A percentile compares a stretch with the other conserved stretches of the same genome.
Evolutionary conservation across 2,888 invertebrate species (phyloP).

Genomic region (Conchocele bisecta): DNA sequence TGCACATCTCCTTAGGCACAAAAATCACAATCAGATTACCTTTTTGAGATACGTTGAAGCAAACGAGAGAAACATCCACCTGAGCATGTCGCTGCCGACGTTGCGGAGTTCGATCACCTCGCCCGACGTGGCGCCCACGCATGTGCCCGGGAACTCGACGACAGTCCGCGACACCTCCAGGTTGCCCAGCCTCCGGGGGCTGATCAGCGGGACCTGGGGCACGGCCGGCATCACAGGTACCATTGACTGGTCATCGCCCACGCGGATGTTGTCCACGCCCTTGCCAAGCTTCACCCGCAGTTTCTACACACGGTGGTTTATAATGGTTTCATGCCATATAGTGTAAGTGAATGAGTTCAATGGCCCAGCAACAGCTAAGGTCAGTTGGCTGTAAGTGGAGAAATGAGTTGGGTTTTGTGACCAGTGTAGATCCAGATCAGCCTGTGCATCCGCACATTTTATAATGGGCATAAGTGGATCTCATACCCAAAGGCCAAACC

Average conservation of each 20-base stretch:
- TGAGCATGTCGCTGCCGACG: slow-evolving; percentile 51
- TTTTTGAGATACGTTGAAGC: slow-evolving; percentile 69
- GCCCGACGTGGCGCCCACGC: slow-evolving; percentile 54
- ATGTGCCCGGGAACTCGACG: slow-evolving; percentile 56
- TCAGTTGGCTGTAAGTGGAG: too few species aligned
- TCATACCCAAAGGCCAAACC: too few species aligned
- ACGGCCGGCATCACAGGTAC: slow-evolving; percentile 39
- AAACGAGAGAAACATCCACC: slow-evolving; percentile 70
- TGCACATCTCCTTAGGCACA: too few species aligned
- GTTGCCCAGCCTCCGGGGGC: slow-evolving; percentile 37
- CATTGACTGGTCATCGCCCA: slow-evolving; percentile 32
- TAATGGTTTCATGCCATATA: too few species aligned
- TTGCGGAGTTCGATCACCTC: slow-evolving; percentile 69
- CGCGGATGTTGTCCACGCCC: slow-evolving; percentile 7
- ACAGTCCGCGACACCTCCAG: slow-evolving; percentile 51
- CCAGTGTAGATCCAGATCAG: too few species aligned
- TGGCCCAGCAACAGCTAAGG: too few species aligned
- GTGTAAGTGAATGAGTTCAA: too few species aligned
- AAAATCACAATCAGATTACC: slow-evolving; percentile 20
- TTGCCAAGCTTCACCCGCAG: slow-evolving; percentile 25
- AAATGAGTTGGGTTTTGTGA: too few species aligned
- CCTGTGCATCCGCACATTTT: too few species aligned
- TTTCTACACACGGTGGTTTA: too few species aligned
- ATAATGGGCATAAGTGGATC: too few species aligned
- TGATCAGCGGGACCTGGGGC: slow-evolving; percentile 24